Conservation (phyloP, 37 sponge, comb jelly and placozoan species). For the Ephydatia muelleri region DNA sequence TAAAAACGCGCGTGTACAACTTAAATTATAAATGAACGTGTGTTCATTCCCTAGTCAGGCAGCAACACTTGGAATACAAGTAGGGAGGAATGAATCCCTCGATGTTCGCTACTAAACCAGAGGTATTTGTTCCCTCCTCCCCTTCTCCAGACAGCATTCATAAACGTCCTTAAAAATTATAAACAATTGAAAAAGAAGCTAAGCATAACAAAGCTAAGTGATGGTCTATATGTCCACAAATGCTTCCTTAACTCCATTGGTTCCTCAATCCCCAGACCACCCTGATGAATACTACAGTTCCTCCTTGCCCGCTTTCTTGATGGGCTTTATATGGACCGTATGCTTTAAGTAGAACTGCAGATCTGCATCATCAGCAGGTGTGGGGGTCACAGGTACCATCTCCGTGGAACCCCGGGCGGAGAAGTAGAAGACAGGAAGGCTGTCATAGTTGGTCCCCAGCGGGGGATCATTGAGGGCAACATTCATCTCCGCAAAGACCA, state of each 20-base stretch:
- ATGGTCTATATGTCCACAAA: neutral
- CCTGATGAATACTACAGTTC: conserved; percentile 45
- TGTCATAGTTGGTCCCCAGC: conserved; percentile 1
- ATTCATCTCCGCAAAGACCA: conserved; percentile 64
- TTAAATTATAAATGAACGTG: no score
- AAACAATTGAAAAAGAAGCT: no score
- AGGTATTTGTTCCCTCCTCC: neutral
- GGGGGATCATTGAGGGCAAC: conserved; percentile 61
- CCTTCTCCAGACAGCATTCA: no score
- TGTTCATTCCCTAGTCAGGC: no score
- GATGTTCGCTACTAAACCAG: neutral
- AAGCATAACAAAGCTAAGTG: neutral
- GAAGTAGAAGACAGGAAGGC: conserved; percentile 48
- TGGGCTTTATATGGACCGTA: conserved; percentile 26
- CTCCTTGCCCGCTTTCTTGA: conserved; percentile 62
- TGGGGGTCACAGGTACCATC: conserved; percentile 27
- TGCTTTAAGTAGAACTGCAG: neutral
- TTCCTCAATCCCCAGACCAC: conserved; percentile 7
- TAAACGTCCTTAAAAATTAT: no score
- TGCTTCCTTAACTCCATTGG: neutral
- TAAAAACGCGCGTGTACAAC: no score
- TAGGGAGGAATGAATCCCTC: no score
- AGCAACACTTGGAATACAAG: no score
- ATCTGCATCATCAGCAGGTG: conserved; percentile 58
- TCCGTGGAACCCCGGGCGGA: conserved; percentile 22